Evolutionary conservation across 2,888 invertebrate species (phyloP).

Genomic region (Plagodis pulveraria): DNA sequence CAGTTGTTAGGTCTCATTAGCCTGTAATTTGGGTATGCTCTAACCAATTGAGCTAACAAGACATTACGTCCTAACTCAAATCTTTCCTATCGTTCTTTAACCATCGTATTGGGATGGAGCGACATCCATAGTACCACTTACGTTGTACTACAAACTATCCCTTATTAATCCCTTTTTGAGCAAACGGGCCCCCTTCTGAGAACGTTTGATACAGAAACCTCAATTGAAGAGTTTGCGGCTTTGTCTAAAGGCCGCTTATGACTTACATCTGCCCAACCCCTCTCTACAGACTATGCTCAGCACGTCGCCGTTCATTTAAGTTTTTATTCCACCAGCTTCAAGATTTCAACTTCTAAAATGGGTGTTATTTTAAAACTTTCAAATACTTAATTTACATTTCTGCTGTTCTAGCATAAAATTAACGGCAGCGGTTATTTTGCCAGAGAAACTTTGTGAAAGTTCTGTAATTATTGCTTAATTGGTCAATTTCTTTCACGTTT

Average conservation of each 20-base stretch:
- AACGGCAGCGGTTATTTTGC: slow-evolving; percentile 30
- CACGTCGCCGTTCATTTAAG: slow-evolving; percentile 63
- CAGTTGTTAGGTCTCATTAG: no score
- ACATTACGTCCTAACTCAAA: no score
- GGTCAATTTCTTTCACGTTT: slow-evolving; percentile 7
- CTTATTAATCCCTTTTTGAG: no score
- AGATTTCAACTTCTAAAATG: slow-evolving; percentile 59
- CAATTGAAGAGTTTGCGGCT: not conserved
- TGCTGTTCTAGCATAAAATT: slow-evolving; percentile 25
- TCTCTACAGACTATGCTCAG: slow-evolving; percentile 45
- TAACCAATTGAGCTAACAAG: no score
- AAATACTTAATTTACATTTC: slow-evolving; percentile 51
- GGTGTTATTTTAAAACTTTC: slow-evolving; percentile 56
- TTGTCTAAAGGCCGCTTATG: slow-evolving; percentile 1
- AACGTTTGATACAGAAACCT: no score
- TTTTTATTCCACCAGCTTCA: slow-evolving; percentile 59
- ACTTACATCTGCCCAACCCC: slow-evolving; percentile 27
- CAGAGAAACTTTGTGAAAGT: slow-evolving; percentile 26
- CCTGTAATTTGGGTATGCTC: no score
- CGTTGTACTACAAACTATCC: no score
- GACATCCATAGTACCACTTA: no score
- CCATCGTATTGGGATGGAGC: no score
- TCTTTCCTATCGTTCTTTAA: no score
- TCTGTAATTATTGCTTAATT: slow-evolving; percentile 28
- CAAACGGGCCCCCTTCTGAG: no score